Base-by-base conservation (phyloP, 2,113 vertebrate genomes). In the Talpa occidentalis region DNA sequence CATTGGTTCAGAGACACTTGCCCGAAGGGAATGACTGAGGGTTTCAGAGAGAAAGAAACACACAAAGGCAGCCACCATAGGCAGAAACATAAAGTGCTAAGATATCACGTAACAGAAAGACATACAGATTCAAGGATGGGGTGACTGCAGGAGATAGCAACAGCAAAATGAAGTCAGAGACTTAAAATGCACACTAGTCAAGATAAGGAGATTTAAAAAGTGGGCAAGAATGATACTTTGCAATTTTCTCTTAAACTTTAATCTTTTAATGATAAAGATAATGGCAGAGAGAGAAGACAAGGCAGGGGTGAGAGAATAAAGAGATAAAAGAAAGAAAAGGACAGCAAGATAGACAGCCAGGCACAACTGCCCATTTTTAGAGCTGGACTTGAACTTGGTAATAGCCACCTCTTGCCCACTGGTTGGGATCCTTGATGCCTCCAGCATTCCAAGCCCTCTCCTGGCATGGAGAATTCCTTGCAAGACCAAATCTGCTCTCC, bases 31-130 rank as follows among this genome's bases (percentile, higher is more conserved):
- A 35, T 32, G 26, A 78, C 16, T 22, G 88, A 64, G 32, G 44
- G 32, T 87, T 94, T 95, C 77, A 73, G 37, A 72, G 19, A 93
- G 52, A 89, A 64, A 54, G 78, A 60, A 90, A 88, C 67, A n/a
- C 10, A 49, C 22, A 69, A 67, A 73, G 44, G 6, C 52, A 67
- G 74, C 22, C 21, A 40, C 35, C 10, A 32, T 19, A 81, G 32
- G 47, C 5, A 62, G 56, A 91, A 60, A 35, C 3, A 6, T 44
- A 83, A 67, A 44, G 59, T 54, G 40, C 42, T 40, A 32, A 79
- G 47, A 44, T 19, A 14, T 15, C 84, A 11, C 16, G 11, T 42
- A 81, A 76, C 32, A 56, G 32, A 30, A 40, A 16, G n/a, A 59
- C 10, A 26, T 52, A 30, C 72, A 52, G n/a, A 32, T 2, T 1